Percentiles rank a stretch among this genome's conserved stretches.
phyloP scores from a whole-genome alignment of 1,140 invertebrate species.

The Dendrolimus kikuchii region DNA sequence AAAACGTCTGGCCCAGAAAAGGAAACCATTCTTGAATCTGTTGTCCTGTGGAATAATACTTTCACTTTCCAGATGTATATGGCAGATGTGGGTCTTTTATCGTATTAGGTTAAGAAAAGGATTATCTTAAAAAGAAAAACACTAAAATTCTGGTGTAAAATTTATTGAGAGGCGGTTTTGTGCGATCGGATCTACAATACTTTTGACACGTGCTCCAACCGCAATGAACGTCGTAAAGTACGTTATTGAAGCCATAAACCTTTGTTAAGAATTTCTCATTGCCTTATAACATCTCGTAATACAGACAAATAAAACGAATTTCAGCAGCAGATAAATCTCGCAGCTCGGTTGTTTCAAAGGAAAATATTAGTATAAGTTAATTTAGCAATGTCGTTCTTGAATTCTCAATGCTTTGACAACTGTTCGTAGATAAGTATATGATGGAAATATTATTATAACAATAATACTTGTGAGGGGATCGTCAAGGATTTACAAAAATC shows the following conservation, averaged over 20 bases:
- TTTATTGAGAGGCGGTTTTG: slow-evolving; percentile 12
- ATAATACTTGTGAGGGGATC: too few species aligned
- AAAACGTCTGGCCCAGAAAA: too few species aligned
- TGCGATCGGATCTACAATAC: slow-evolving; percentile 21
- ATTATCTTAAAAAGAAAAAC: too few species aligned
- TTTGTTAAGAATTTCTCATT: slow-evolving; percentile 51
- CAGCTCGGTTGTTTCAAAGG: slow-evolving; percentile 14
- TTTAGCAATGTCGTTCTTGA: slow-evolving; percentile 18
- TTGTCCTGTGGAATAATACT: too few species aligned
- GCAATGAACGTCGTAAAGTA: slow-evolving; percentile 49
- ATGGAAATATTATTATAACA: too few species aligned
- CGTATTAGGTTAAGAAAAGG: too few species aligned
- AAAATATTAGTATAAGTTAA: slow-evolving; percentile 23
- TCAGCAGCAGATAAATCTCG: slow-evolving; percentile 14
- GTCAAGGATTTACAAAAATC: too few species aligned
- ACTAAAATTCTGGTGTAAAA: slow-evolving; percentile 11
- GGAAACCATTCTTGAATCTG: too few species aligned
- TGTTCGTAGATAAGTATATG: too few species aligned
- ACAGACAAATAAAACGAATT: slow-evolving; percentile 22
- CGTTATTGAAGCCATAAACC: slow-evolving; percentile 54
- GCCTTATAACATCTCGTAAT: slow-evolving; percentile 19
- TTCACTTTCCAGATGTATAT: too few species aligned
- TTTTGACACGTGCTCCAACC: slow-evolving; percentile 46
- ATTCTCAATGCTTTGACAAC: slow-evolving; percentile 2
- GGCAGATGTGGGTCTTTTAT: too few species aligned